These are phyloP conservation scores for Cephus sareptanus DNA, from an alignment of 2,888 invertebrate species.

Conservation along the genomic window DNA sequence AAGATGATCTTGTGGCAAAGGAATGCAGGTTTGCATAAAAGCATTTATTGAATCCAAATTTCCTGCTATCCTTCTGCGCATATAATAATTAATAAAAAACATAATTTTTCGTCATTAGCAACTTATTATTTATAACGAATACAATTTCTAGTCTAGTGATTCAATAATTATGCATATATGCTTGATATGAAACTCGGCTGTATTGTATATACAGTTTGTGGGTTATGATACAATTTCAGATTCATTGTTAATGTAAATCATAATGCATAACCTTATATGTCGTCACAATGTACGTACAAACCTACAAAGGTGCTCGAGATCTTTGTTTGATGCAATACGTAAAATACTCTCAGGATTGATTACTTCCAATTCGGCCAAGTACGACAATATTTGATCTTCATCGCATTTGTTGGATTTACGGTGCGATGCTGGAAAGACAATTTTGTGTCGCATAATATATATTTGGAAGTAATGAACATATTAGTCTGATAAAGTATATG, in stretches of 20 bases:
- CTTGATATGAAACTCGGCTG: neutral
- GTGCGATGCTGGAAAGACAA: neutral
- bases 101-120: neutral
- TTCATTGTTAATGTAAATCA: neutral
- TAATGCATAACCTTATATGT: neutral
- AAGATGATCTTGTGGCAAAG: conserved; percentile 63
- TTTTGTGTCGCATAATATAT: neutral
- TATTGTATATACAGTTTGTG: neutral
- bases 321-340: conserved; percentile 62
- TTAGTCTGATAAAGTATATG: neutral
- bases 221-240: neutral
- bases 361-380: conserved; percentile 68
- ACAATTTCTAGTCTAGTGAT: neutral
- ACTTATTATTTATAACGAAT: neutral
- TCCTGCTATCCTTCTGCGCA: conserved; percentile 50
- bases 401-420: conserved; percentile 47
- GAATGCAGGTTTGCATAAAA: conserved; percentile 62
- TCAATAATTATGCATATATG: neutral
- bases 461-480: neutral
- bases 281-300: conserved; percentile 27
- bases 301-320: conserved; percentile 62
- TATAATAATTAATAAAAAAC: neutral
- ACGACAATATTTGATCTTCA: conserved; percentile 66
- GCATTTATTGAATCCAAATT: conserved; percentile 62
- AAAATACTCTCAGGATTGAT: conserved; percentile 70